Evolutionary conservation across 2,797 vertebrate species (phyloP).

Genomic region (Gorsachius magnificus): DNA sequence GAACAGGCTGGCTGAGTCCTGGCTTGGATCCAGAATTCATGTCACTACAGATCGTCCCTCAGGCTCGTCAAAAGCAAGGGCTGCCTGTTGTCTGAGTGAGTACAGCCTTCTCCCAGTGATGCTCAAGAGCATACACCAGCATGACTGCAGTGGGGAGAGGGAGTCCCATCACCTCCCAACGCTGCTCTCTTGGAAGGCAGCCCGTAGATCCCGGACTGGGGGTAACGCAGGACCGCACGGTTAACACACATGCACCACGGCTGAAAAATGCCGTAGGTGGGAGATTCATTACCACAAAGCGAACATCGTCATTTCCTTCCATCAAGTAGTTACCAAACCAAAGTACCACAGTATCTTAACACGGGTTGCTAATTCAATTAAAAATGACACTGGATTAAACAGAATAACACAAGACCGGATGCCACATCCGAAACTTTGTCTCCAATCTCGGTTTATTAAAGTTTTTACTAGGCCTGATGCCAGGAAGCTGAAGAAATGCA

Average conservation of each 20-base stretch:
- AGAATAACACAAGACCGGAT: not conserved
- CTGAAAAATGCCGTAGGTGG: rapidly evolving
- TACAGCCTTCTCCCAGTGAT: not conserved
- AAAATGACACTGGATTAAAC: not conserved
- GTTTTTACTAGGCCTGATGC: not conserved
- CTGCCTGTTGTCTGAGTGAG: not conserved
- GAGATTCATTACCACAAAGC: not conserved
- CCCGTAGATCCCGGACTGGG: not conserved
- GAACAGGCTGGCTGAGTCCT: not conserved
- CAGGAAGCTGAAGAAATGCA: not conserved
- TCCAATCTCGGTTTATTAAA: not conserved
- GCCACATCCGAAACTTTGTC: not conserved
- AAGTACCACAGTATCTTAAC: not conserved
- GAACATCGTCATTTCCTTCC: not conserved
- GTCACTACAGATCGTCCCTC: rapidly evolving
- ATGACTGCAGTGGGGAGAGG: rapidly evolving
- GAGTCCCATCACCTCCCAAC: rapidly evolving
- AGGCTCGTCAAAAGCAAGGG: not conserved
- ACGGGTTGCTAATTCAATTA: not conserved
- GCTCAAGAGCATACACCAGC: not conserved
- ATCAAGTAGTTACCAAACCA: not conserved
- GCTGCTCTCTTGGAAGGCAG: rapidly evolving
- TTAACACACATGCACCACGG: rapidly evolving
- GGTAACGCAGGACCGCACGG: not conserved
- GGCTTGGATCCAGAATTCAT: not conserved